A percentile compares a stretch with the other conserved stretches of the same genome.
phyloP scores from a whole-genome alignment of 2,113 vertebrate species.

The Oreotragus oreotragus region DNA sequence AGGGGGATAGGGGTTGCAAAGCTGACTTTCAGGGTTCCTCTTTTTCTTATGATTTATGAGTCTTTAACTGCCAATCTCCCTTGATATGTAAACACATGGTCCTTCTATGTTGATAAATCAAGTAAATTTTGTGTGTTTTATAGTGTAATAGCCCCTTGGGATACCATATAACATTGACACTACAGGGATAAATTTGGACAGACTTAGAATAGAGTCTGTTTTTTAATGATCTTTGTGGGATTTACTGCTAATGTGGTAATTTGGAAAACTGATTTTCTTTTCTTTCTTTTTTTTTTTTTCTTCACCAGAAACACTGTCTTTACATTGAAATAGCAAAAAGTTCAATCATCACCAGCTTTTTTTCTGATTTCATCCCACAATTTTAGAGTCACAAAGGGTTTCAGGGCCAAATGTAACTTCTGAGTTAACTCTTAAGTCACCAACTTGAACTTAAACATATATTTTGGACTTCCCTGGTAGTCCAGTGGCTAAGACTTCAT shows the following conservation, averaged over 20 bases:
- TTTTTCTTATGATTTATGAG: constrained; percentile 52
- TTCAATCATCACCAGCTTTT: background rate
- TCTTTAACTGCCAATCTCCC: constrained; percentile 21
- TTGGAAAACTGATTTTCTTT: constrained; percentile 37
- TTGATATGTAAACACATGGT: constrained; percentile 20
- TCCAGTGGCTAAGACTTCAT: background rate
- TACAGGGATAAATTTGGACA: constrained; percentile 40
- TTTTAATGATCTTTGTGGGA: constrained; percentile 43
- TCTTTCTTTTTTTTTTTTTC: background rate
- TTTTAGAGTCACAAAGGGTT: background rate
- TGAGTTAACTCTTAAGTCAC: constrained; percentile 1
- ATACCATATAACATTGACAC: constrained; percentile 34
- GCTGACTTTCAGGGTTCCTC: background rate
- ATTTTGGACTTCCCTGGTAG: background rate
- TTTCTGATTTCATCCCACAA: background rate
- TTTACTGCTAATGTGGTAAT: constrained; percentile 55
- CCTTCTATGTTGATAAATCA: constrained; percentile 47
- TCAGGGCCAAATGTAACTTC: background rate
- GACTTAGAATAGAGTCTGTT: constrained; percentile 18
- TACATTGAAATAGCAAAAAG: constrained; percentile 15
- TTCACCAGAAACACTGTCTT: background rate
- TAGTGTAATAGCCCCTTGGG: constrained; percentile 10
- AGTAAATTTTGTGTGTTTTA: constrained; percentile 51
- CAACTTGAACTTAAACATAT: background rate
- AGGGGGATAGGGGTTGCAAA: background rate